A percentile compares a stretch with the other conserved stretches of the same genome.
Evolutionary conservation across 2,888 invertebrate species (phyloP).

Genomic region (Dorcus parallelipipedus): DNA sequence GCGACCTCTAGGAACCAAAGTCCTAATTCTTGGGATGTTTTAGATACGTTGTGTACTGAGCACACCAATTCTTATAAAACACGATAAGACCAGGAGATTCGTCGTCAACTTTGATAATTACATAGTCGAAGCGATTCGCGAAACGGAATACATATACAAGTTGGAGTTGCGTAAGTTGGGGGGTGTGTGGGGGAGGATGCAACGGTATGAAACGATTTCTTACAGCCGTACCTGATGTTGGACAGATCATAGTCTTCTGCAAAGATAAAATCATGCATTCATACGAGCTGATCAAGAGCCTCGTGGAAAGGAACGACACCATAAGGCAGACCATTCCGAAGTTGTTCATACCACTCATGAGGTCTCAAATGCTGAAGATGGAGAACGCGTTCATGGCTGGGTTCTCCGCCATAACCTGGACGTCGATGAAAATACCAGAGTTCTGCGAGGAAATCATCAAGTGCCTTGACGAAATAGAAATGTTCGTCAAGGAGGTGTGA

Average conservation of each 20-base stretch:
- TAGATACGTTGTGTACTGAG: constrained; percentile 65
- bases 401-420: constrained; percentile 76
- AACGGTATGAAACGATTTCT: constrained; percentile 7
- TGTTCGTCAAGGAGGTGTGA: constrained; percentile 62
- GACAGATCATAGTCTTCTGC: constrained; percentile 70
- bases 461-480: constrained; percentile 60
- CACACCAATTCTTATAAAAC: constrained; percentile 66
- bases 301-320: constrained; percentile 62
- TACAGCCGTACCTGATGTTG: constrained; percentile 69
- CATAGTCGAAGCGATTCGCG: constrained; percentile 69
- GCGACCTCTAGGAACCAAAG: background rate
- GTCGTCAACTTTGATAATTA: constrained; percentile 71
- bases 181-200: background rate
- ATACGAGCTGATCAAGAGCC: constrained; percentile 58
- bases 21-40: background rate
- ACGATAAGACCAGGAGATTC: constrained; percentile 63
- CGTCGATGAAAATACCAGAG: constrained; percentile 68
- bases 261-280: constrained; percentile 65
- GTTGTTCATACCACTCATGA: constrained; percentile 67
- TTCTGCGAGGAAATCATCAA: constrained; percentile 58
- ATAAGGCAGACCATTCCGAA: constrained; percentile 61
- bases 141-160: constrained; percentile 79
- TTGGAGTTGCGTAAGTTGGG: constrained; percentile 58
- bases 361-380: constrained; percentile 63
- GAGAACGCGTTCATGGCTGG: constrained; percentile 73